Evolutionary conservation across 2,113 vertebrate species (phyloP).

Genomic region (Stigmatopora nigra): DNA sequence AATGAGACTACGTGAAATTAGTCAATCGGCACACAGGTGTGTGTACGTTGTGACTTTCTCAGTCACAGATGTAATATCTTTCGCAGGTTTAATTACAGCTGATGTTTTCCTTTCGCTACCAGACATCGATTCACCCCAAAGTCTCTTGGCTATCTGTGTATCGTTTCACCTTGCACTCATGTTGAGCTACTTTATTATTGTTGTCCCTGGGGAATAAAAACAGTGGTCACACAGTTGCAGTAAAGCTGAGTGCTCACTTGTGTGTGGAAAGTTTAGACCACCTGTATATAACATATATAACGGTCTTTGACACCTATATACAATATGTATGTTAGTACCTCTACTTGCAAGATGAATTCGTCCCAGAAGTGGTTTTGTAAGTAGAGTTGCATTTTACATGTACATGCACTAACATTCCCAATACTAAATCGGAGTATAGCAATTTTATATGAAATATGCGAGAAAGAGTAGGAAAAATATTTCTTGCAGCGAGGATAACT

Average conservation of each 20-base stretch:
- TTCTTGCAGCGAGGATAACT: no score
- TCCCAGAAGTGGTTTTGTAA: no score
- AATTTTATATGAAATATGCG: no score
- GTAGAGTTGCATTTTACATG: no score
- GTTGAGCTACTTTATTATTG: constrained; percentile 24
- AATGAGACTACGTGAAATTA: constrained; percentile 45
- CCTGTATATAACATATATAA: constrained; percentile 26
- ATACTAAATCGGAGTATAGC: no score
- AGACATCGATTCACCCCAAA: constrained; percentile 11
- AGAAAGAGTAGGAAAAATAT: no score
- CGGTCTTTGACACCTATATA: no score
- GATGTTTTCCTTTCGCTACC: constrained; percentile 22
- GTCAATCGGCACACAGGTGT: background rate
- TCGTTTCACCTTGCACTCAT: constrained; percentile 24
- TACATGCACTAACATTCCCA: no score
- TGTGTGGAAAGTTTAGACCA: constrained; percentile 27
- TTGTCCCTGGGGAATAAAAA: constrained; percentile 26
- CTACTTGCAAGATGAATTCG: no score
- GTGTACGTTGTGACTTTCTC: constrained; percentile 14
- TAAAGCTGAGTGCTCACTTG: constrained; percentile 19
- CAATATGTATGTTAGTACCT: no score
- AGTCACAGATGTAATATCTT: constrained; percentile 26
- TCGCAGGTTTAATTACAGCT: constrained; percentile 29
- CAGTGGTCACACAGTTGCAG: constrained; percentile 18
- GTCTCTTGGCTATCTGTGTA: constrained; percentile 33